Conservation (phyloP, 1,140 invertebrate genomes). For the Hyphantria cunea region DNA sequence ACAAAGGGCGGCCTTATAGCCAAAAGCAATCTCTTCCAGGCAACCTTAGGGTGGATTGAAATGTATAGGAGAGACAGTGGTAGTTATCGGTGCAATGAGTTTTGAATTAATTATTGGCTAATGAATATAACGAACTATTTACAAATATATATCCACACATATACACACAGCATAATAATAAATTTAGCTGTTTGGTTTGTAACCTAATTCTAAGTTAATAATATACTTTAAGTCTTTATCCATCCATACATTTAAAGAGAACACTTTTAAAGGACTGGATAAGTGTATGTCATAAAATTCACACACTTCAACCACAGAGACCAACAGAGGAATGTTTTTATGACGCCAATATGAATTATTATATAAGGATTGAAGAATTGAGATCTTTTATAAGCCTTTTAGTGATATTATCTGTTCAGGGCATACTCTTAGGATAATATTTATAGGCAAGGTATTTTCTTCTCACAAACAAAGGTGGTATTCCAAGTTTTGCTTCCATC, state of each 20-base stretch:
- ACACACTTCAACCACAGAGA: not conserved
- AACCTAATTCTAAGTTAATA: constrained; percentile 14
- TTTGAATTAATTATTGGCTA: no score
- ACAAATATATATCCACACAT: no score
- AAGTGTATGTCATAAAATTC: not conserved
- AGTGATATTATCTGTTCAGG: constrained; percentile 9
- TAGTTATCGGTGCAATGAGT: no score
- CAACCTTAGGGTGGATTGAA: no score
- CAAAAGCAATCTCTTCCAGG: no score
- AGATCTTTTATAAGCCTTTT: not conserved
- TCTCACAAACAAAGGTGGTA: constrained; percentile 27
- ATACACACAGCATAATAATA: no score
- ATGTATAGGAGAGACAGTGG: no score
- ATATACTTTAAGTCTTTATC: not conserved
- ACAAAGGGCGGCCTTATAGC: no score
- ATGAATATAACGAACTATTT: no score
- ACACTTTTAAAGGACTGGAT: constrained; percentile 23
- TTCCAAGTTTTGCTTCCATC: constrained; percentile 33
- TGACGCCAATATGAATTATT: constrained; percentile 17
- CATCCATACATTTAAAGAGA: constrained; percentile 9
- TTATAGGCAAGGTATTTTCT: constrained; percentile 32
- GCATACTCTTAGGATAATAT: constrained; percentile 27
- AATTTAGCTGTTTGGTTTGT: constrained; percentile 17
- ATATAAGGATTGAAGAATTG: no score
- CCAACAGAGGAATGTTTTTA: constrained; percentile 14